Percentiles rank a stretch among this genome's conserved stretches.
phyloP scores from a whole-genome alignment of 2,113 vertebrate species.

The Rutilus rutilus region DNA sequence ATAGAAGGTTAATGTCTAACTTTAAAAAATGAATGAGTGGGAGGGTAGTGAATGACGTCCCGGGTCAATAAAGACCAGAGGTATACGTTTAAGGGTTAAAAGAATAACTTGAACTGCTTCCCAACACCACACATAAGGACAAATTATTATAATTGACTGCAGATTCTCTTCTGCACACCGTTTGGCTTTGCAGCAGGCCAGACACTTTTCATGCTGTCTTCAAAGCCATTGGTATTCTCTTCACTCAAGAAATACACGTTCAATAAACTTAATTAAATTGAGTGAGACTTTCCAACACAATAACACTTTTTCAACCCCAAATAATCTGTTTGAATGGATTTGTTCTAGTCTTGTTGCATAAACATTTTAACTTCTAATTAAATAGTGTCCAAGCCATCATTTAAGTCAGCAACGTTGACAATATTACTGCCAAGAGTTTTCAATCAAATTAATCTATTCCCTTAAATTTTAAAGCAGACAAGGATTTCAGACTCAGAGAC shows the following conservation, averaged over 20 bases:
- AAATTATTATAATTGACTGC: background rate
- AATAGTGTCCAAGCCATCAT: background rate
- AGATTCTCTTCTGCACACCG: background rate
- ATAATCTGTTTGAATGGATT: slow-evolving; percentile 4
- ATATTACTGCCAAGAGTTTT: background rate
- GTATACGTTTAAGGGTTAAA: no score
- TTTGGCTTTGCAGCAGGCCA: background rate
- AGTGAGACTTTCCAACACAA: background rate
- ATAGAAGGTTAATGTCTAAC: no score
- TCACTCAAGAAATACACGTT: background rate
- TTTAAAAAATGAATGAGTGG: no score
- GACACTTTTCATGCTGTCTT: background rate
- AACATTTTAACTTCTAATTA: background rate
- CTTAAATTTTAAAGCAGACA: background rate
- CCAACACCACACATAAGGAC: background rate
- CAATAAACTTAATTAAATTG: slow-evolving; percentile 13
- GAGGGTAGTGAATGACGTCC: no score
- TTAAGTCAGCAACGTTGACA: background rate
- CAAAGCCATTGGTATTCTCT: slow-evolving; percentile 6
- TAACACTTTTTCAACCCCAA: slow-evolving; percentile 11
- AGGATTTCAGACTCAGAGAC: background rate
- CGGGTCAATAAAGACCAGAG: no score
- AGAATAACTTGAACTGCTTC: background rate
- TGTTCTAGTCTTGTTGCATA: background rate
- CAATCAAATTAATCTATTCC: background rate